Percentiles rank a stretch among this genome's conserved stretches.
These are phyloP conservation scores for Sapayoa aenigma DNA, from an alignment of 2,113 vertebrate species.

Conservation along the genomic window DNA sequence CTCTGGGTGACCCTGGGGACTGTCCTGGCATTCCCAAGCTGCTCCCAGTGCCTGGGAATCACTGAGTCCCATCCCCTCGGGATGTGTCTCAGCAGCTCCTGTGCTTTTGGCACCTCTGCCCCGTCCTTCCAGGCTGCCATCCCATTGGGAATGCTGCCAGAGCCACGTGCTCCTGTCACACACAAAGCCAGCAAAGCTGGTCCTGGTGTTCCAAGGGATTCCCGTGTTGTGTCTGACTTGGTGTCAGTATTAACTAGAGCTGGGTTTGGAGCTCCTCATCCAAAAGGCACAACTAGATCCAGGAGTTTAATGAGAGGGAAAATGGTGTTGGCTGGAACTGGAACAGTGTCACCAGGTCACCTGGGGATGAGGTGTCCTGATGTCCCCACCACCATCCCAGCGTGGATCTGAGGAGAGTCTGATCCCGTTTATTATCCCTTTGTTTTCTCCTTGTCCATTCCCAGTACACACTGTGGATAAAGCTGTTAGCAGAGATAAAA, in stretches of 20 bases:
- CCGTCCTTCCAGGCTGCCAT: neutral
- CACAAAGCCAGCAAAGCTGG: neutral
- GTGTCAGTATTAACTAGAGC: neutral
- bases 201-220: neutral
- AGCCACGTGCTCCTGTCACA: neutral
- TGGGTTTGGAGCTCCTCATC: neutral
- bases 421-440: neutral
- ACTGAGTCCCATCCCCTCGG: neutral
- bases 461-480: rapidly evolving
- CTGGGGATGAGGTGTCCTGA: neutral
- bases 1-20: neutral
- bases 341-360: rapidly evolving
- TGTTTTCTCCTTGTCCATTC: neutral
- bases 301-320: neutral
- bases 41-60: neutral
- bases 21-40: neutral
- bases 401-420: rapidly evolving
- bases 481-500: neutral
- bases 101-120: neutral
- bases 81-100: neutral
- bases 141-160: neutral
- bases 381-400: rapidly evolving
- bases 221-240: neutral
- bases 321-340: neutral
- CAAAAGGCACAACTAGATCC: neutral